phyloP scores from a whole-genome alignment of 2,113 vertebrate genomes.

The Zeus faber region DNA sequence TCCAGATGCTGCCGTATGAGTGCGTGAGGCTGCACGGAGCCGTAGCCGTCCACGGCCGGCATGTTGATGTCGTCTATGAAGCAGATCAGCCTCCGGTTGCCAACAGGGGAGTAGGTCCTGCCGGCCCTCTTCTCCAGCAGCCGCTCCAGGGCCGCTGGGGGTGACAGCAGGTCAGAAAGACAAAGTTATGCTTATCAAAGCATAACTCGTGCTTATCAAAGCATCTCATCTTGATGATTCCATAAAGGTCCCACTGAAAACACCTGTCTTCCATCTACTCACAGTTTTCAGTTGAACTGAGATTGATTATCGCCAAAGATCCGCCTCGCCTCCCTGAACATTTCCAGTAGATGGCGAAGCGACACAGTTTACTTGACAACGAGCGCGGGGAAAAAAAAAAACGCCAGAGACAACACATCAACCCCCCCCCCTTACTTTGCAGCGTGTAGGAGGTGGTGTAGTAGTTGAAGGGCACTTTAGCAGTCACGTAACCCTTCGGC shows the following conservation, averaged over 20 bases:
- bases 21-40: conserved; percentile 78
- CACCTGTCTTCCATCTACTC: too few species aligned
- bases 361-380: too few species aligned
- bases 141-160: conserved; percentile 81
- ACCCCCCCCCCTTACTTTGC: conserved; percentile 41
- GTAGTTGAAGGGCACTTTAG: conserved; percentile 72
- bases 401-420: conserved; percentile 4
- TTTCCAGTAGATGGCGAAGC: conserved; percentile 66
- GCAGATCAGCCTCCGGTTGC: conserved; percentile 79
- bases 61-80: conserved; percentile 86
- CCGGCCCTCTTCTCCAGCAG: conserved; percentile 84
- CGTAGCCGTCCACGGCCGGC: conserved; percentile 78
- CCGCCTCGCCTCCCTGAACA: neutral
- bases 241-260: too few species aligned
- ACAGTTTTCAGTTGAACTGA: too few species aligned
- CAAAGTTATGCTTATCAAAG: too few species aligned
- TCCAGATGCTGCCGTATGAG: conserved; percentile 78
- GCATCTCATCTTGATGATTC: too few species aligned
- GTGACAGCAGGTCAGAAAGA: too few species aligned
- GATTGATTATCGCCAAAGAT: neutral
- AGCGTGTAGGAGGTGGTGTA: conserved; percentile 59
- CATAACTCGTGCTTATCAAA: too few species aligned
- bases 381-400: conserved; percentile 11
- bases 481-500: conserved; percentile 59
- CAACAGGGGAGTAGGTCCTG: conserved; percentile 74